phyloP scores from a whole-genome alignment of 2,797 vertebrate species.

The Lepus oiostolus region DNA sequence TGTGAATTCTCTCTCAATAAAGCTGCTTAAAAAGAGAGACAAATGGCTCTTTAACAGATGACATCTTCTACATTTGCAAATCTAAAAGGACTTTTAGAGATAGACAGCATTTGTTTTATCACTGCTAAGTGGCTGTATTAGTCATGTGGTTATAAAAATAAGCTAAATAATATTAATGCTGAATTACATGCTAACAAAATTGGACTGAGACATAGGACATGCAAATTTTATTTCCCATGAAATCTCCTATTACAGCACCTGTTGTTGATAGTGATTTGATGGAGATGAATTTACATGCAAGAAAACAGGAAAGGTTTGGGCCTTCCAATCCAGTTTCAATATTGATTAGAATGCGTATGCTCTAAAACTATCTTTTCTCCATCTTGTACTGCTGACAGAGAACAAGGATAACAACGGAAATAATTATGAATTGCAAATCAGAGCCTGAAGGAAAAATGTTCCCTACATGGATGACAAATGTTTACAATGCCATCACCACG shows the following conservation, averaged over 20 bases:
- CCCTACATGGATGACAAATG: conserved; percentile 55
- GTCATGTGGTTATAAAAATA: background rate
- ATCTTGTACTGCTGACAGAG: conserved; percentile 45
- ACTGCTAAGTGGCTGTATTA: background rate
- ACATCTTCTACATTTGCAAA: background rate
- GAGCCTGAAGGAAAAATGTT: conserved; percentile 52
- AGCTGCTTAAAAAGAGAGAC: background rate
- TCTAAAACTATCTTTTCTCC: conserved; percentile 57
- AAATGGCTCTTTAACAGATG: background rate
- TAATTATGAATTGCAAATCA: conserved; percentile 71
- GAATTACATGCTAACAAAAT: conserved; percentile 25
- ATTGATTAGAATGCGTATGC: conserved; percentile 45
- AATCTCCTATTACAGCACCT: conserved; percentile 7
- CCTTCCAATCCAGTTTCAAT: conserved; percentile 29
- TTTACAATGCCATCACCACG: conserved; percentile 11
- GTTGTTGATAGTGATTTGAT: background rate
- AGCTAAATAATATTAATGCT: background rate
- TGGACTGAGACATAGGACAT: background rate
- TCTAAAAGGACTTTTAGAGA: background rate
- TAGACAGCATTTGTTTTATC: background rate
- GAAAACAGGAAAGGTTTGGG: background rate
- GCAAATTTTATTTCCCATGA: conserved; percentile 35
- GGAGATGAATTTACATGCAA: background rate
- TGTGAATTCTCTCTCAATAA: background rate
- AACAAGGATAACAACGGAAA: conserved; percentile 65